Percentiles rank a stretch among this genome's conserved stretches.
Evolutionary conservation across 2,113 vertebrate species (phyloP).

Genomic region (Xiphias gladius): DNA sequence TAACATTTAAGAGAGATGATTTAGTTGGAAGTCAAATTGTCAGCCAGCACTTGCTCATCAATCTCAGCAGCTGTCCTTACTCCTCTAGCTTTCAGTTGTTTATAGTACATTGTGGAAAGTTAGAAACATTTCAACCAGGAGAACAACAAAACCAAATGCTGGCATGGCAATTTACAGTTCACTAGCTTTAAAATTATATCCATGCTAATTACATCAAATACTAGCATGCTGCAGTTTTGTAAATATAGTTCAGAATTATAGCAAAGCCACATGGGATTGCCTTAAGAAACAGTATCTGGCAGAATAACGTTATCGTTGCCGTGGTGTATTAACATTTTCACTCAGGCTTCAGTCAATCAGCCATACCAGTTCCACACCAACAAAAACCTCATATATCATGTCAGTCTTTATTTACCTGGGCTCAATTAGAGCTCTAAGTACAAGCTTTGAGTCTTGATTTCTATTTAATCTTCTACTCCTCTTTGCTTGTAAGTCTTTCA

Average conservation of each 20-base stretch:
- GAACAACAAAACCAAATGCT: constrained; percentile 9
- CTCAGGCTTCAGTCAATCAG: constrained; percentile 31
- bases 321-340: background rate
- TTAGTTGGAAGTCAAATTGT: background rate
- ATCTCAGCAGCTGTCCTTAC: background rate
- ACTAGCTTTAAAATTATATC: constrained; percentile 1
- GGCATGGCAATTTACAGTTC: constrained; percentile 9
- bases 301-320: constrained; percentile 30
- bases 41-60: background rate
- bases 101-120: constrained; percentile 1
- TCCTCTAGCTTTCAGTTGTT: constrained; percentile 1
- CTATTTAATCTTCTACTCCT: background rate
- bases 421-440: background rate
- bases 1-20: background rate
- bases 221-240: constrained; percentile 8
- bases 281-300: constrained; percentile 19
- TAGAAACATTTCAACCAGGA: constrained; percentile 2
- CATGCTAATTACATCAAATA: constrained; percentile 25
- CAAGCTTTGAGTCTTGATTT: constrained; percentile 10
- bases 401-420: constrained; percentile 40
- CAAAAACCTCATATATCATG: constrained; percentile 14
- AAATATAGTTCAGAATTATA: constrained; percentile 25
- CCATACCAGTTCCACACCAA: background rate
- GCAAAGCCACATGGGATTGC: constrained; percentile 1
- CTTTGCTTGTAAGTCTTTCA: constrained; percentile 11